Evolutionary conservation across 2,888 invertebrate species (phyloP).

Genomic region (Vanessa cardui): DNA sequence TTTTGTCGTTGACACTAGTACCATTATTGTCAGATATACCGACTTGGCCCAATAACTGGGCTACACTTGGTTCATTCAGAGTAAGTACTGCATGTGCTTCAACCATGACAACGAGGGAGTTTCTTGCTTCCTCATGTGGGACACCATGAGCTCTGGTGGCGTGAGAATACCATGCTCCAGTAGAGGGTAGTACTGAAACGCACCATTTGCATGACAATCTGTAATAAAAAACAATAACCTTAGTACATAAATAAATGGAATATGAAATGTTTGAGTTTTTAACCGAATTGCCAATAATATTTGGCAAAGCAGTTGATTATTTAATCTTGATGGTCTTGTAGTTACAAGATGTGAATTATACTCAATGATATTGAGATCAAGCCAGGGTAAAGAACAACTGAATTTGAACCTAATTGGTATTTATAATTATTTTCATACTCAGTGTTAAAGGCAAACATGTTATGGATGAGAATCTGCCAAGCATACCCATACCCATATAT

Average conservation of each 20-base stretch:
- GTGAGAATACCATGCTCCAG: slow-evolving; percentile 84
- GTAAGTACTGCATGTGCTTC: slow-evolving; percentile 85
- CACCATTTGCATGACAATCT: slow-evolving; percentile 84
- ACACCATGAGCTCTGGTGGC: slow-evolving; percentile 82
- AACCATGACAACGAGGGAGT: slow-evolving; percentile 84
- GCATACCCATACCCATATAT: too few relatives aligned
- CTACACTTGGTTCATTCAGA: slow-evolving; percentile 72
- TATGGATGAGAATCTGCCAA: too few relatives aligned
- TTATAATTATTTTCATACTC: too few relatives aligned
- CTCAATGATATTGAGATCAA: too few relatives aligned
- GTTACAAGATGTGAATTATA: too few relatives aligned
- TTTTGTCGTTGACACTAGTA: slow-evolving; percentile 48
- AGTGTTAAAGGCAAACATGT: too few relatives aligned
- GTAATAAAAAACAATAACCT: slow-evolving; percentile 15
- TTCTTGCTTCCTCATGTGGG: slow-evolving; percentile 82
- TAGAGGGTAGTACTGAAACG: slow-evolving; percentile 75
- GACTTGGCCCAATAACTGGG: slow-evolving; percentile 70
- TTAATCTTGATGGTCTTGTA: too few relatives aligned
- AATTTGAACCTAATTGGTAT: too few relatives aligned
- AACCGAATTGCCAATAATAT: neutral
- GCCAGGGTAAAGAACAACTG: too few relatives aligned
- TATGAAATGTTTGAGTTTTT: neutral
- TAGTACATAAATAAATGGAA: neutral
- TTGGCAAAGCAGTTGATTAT: too few relatives aligned
- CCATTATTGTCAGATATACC: slow-evolving; percentile 57